These are phyloP conservation scores for Drosophila pruinosa DNA, from an alignment of 1,140 invertebrate species.

Conservation along the genomic window DNA sequence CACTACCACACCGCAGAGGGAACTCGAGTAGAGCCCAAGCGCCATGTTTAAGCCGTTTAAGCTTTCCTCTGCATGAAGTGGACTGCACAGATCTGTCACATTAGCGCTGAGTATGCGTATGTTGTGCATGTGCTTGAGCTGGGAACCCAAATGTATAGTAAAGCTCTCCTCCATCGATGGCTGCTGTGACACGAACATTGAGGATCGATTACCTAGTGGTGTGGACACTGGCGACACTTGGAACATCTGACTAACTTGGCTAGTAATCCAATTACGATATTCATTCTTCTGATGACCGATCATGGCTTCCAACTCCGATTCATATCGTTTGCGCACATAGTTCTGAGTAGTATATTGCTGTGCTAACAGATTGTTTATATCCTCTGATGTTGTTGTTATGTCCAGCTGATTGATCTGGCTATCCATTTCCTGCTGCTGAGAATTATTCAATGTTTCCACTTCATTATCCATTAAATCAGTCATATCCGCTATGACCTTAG, in stretches of 20 bases:
- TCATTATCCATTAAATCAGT: slow-evolving; percentile 87
- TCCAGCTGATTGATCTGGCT: slow-evolving; percentile 77
- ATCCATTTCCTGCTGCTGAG: slow-evolving; percentile 85
- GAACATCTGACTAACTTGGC: slow-evolving; percentile 76
- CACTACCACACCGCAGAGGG: slow-evolving; percentile 93
- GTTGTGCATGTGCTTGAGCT: slow-evolving; percentile 99
- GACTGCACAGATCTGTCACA: slow-evolving; percentile 92
- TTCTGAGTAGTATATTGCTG: slow-evolving; percentile 87
- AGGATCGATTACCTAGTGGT: slow-evolving; percentile 80
- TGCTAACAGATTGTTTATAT: slow-evolving; percentile 90
- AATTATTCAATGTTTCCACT: slow-evolving; percentile 85
- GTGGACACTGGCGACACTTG: slow-evolving; percentile 69
- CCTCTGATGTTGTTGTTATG: slow-evolving; percentile 83
- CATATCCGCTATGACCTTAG: slow-evolving; percentile 88
- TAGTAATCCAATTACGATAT: slow-evolving; percentile 91
- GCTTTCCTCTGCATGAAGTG: slow-evolving; percentile 84
- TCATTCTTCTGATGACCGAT: slow-evolving; percentile 91
- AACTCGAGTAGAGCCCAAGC: slow-evolving; percentile 95
- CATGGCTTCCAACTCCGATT: slow-evolving; percentile 89
- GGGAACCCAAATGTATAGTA: slow-evolving; percentile 97
- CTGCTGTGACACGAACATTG: slow-evolving; percentile 80
- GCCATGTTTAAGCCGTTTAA: slow-evolving; percentile 91
- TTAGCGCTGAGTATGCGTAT: slow-evolving; percentile 94
- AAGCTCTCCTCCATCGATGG: slow-evolving; percentile 94
- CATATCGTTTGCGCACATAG: slow-evolving; percentile 90